A percentile compares a stretch with the other conserved stretches of the same genome.
phyloP scores from a whole-genome alignment of 2,888 invertebrate genomes.

The Tiliacea citrago region DNA sequence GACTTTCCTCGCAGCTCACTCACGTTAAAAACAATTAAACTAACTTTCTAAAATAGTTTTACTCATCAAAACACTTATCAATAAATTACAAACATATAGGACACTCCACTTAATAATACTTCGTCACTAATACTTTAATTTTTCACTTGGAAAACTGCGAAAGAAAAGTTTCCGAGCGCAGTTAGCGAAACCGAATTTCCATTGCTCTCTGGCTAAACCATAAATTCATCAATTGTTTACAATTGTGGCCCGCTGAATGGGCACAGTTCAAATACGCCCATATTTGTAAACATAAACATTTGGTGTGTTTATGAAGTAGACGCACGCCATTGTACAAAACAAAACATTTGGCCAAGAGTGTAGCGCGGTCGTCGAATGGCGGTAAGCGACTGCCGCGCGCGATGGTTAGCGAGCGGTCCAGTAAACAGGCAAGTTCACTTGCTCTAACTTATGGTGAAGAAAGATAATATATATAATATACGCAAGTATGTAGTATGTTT shows the following conservation, averaged over 20 bases:
- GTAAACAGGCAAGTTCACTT: constrained; percentile 53
- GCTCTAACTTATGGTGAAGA: constrained; percentile 49
- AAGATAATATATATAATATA: constrained; percentile 57
- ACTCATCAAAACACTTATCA: constrained; percentile 11
- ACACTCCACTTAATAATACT: constrained; percentile 34
- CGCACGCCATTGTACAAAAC: constrained; percentile 46
- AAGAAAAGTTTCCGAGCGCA: constrained; percentile 49
- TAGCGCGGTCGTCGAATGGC: constrained; percentile 52
- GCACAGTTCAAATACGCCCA: constrained; percentile 64
- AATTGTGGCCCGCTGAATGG: constrained; percentile 66
- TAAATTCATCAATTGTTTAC: constrained; percentile 57
- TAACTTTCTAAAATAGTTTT: constrained; percentile 18
- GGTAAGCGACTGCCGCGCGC: constrained; percentile 62
- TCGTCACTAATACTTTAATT: constrained; percentile 27
- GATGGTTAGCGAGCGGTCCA: constrained; percentile 40
- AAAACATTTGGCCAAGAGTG: constrained; percentile 54
- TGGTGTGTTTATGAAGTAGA: constrained; percentile 57
- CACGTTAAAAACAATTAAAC: constrained; percentile 20
- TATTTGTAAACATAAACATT: constrained; percentile 69
- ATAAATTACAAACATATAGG: constrained; percentile 14
- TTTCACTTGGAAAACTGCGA: constrained; percentile 43
- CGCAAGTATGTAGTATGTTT: constrained; percentile 42
- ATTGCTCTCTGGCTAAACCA: constrained; percentile 46
- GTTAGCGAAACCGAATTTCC: constrained; percentile 50
- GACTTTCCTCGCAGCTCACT: constrained; percentile 9